Percentiles rank a stretch among this genome's conserved stretches.
Conservation (phyloP, 2,113 vertebrate genomes). For the Hippocampus barbouri region DNA sequence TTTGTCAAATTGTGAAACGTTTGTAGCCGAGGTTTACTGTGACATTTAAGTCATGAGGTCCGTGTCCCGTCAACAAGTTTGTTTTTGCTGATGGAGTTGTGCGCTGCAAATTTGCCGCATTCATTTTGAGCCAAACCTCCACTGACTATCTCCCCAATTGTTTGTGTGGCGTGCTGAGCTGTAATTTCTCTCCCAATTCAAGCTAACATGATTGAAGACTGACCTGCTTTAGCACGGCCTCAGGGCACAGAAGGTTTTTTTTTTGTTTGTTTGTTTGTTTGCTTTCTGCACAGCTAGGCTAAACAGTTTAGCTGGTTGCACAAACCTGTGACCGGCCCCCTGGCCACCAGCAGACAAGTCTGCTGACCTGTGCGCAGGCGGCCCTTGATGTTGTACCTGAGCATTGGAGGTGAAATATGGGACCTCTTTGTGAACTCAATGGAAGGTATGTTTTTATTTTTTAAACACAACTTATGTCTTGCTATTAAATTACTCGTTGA, state of each 20-base stretch:
- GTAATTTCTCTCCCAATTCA: constrained; percentile 66
- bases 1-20: too few species aligned
- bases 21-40: not conserved
- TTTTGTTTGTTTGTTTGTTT: constrained; percentile 27
- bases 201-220: constrained; percentile 71
- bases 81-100: constrained; percentile 42
- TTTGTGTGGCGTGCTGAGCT: constrained; percentile 55
- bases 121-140: constrained; percentile 59
- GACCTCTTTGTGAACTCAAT: constrained; percentile 35
- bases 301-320: constrained; percentile 37
- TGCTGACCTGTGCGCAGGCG: constrained; percentile 39
- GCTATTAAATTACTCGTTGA: too few species aligned
- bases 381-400: constrained; percentile 23
- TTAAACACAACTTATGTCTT: not conserved
- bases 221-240: constrained; percentile 64
- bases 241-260: constrained; percentile 48
- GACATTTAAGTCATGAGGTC: constrained; percentile 8
- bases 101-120: constrained; percentile 32
- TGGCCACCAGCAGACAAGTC: constrained; percentile 45
- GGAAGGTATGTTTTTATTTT: not conserved
- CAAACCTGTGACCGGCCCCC: constrained; percentile 45
- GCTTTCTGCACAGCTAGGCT: constrained; percentile 58
- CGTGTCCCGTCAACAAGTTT: constrained; percentile 31
- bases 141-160: constrained; percentile 48
- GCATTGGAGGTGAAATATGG: constrained; percentile 33